Base-by-base conservation (phyloP, 2,797 vertebrate species). In the Sebastiscus tertius region DNA sequence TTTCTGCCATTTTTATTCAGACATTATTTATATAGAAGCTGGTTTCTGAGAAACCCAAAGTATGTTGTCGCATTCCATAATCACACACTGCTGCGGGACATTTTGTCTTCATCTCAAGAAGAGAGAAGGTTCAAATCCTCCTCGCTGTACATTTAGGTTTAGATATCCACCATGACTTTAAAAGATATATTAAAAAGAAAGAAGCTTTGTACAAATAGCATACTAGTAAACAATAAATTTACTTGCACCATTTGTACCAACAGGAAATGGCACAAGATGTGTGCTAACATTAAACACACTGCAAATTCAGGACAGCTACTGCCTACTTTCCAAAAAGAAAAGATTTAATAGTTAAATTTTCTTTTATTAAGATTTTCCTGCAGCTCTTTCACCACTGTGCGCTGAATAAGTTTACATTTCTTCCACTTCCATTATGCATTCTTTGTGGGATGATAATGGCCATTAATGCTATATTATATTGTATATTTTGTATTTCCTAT, bases 1-100 rank as follows among this genome's bases (percentile, higher is more conserved):
- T 76, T 72, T 76, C 84, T 77, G 70, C 78, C 75, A 27, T 78
- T 84, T 85, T 80, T 20, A 82, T 82, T 72, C 73, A 22, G 69
- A 71, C 80, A 33, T 71, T 85, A 83, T 88, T 89, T 77, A 85
- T 52, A 42, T 55, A 60, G 61, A 62, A 13, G 55, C 65, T 34
- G 42, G 39, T 78, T 87, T 83, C 70, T 72, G 75, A 68, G 66
- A 83, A 83, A 76, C 31, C 66, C 20, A 74, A 77, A 78, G 31
- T 8, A 14, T 24, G 61, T 22, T 16, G 72, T 6, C n/a, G 46
- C 3, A 20, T 63, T 78, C 26, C 29, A 34, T 3, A 13, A 59
- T 34, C 36, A 33, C 67, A 67, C 18, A 46, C 33, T 29, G 81
- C 76, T 65, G 64, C 6, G 5, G 66, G 33, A 61, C 61, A 6